phyloP scores from a whole-genome alignment of 2,113 vertebrate species.

The Chloebia gouldiae region DNA sequence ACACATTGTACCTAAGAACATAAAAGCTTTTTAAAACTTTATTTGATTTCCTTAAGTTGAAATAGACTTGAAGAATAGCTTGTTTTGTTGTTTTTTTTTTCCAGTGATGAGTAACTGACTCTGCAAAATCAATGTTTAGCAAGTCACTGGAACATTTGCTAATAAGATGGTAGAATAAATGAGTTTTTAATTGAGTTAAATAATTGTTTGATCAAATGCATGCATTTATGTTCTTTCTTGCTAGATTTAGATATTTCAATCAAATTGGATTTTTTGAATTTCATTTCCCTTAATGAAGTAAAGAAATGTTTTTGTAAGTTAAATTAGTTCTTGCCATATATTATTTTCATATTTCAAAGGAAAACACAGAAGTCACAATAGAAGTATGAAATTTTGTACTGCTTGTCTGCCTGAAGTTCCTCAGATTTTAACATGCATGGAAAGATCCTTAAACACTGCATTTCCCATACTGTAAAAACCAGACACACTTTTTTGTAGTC shows the following conservation, averaged over 20 bases:
- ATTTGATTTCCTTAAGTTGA: background rate
- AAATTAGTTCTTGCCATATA: background rate
- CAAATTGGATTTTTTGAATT: background rate
- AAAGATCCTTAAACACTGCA: background rate
- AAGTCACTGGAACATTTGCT: background rate
- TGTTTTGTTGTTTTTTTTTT: background rate
- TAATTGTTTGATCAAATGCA: background rate
- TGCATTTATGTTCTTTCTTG: background rate
- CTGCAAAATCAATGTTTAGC: background rate
- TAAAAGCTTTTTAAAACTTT: background rate
- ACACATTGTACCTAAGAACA: background rate
- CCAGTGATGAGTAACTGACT: background rate
- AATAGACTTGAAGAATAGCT: background rate
- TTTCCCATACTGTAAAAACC: background rate
- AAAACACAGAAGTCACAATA: background rate
- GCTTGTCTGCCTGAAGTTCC: background rate
- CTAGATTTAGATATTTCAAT: background rate
- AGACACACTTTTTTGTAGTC: background rate
- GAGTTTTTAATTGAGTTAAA: background rate
- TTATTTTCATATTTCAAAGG: background rate
- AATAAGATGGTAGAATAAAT: background rate
- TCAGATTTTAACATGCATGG: background rate
- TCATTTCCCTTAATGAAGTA: background rate
- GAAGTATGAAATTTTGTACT: background rate
- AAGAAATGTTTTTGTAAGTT: background rate